Evolutionary conservation across 2,797 vertebrate genomes (phyloP).

Genomic region (Chaetodon trifasciatus): DNA sequence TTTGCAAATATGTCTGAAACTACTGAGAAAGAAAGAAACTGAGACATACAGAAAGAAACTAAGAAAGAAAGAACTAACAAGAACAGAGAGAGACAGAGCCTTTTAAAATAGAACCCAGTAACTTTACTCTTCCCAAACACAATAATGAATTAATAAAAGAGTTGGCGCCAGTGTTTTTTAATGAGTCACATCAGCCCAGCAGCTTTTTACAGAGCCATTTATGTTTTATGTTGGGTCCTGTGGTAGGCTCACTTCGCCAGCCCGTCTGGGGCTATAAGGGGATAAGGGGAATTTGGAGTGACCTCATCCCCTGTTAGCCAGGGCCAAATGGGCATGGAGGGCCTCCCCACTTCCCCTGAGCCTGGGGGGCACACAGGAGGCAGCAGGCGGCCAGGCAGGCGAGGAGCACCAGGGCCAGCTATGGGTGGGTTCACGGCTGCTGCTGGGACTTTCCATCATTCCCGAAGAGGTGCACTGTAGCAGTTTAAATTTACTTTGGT

Average conservation of each 20-base stretch:
- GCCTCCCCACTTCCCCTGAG: conserved; percentile 82
- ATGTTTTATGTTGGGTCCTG: conserved; percentile 84
- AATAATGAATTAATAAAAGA: conserved; percentile 88
- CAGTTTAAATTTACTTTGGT: conserved; percentile 65
- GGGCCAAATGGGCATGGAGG: conserved; percentile 83
- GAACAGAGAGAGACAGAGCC: conserved; percentile 35
- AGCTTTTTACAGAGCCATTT: conserved; percentile 85
- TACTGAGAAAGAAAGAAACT: conserved; percentile 15
- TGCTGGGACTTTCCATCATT: conserved; percentile 85
- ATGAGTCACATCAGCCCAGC: conserved; percentile 86
- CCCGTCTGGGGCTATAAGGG: conserved; percentile 83
- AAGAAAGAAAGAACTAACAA: conserved; percentile 29
- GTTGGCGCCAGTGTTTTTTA: conserved; percentile 87
- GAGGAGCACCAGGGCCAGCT: conserved; percentile 69
- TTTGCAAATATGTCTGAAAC: conserved; percentile 15
- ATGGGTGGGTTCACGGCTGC: conserved; percentile 77
- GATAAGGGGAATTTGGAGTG: conserved; percentile 86
- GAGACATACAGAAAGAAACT: conserved; percentile 17
- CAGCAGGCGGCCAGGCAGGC: conserved; percentile 73
- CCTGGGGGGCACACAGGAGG: conserved; percentile 83
- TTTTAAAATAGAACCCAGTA: conserved; percentile 72
- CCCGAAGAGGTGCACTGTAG: conserved; percentile 62
- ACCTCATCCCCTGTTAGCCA: conserved; percentile 85
- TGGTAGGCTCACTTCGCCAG: conserved; percentile 79
- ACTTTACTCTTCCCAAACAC: conserved; percentile 75